These are phyloP conservation scores for Apamea anceps DNA, from an alignment of 2,888 invertebrate species.

Conservation along the genomic window DNA sequence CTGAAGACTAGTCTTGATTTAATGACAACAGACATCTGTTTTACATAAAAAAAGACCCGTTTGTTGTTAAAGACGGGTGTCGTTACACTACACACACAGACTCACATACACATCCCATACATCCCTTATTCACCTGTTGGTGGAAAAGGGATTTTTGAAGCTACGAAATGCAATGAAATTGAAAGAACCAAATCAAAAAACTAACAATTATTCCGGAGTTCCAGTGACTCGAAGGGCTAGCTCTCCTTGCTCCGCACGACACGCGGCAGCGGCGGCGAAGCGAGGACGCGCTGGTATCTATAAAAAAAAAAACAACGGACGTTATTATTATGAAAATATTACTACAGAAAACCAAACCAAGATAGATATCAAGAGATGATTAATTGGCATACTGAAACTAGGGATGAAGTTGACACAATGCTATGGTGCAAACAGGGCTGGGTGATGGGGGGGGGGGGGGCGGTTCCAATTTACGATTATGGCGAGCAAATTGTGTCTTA, in stretches of 20 bases:
- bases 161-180: not conserved
- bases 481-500: not conserved
- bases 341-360: no score
- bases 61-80: not conserved
- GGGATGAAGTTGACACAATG: not conserved
- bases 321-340: not conserved
- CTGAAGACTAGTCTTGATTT: not conserved
- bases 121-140: no score
- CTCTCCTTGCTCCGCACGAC: conserved; percentile 28
- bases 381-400: no score
- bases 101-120: no score
- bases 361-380: not conserved
- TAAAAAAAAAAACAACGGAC: not conserved
- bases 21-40: not conserved
- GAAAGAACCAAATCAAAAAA: not conserved
- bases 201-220: not conserved
- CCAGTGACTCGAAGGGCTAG: not conserved
- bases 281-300: conserved; percentile 9
- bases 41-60: not conserved
- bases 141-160: not conserved
- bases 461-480: no score
- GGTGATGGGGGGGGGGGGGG: not conserved
- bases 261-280: conserved; percentile 39
- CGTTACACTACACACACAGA: not conserved
- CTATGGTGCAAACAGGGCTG: not conserved